Evolutionary conservation across 1,140 invertebrate species (phyloP), one percentile per base, ranked within the genome.

Genomic region (Bombus vancouverensis): DNA sequence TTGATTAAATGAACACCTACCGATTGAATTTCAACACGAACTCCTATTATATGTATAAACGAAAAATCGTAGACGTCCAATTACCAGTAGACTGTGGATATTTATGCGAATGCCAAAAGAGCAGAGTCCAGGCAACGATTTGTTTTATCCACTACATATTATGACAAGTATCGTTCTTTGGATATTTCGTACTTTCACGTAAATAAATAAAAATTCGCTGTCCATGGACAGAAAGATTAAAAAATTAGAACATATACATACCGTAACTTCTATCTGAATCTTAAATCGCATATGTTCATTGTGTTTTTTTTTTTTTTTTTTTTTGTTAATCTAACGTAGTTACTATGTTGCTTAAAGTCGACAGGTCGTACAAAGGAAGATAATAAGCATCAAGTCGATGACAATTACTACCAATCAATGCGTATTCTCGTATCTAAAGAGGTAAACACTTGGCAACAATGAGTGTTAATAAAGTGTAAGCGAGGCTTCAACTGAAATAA

Each of bases 371-470:
- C 34, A 37, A 47, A 70, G 25, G 3, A 34, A 28, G 5, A 79
- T 39, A 62, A 72, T 28, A 70, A 59, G 65, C 42, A 22, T n/a
- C 68, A 13, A 65, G 59, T 1, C 39, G 22, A 65, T n/a, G 57
- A 72, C 53, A 80, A 85, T 79, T 78, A 72, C 10, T 53, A 72
- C 18, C 76, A 80, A 80, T 85, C 83, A 72, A 85, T 80, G 83
- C 68, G 53, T 73, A 13, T 62, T 53, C 68, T 25, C 25, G 25
- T 39, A 44, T 73, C 44, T 59, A 72, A 42, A 62, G 39, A 80
- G 68, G 42, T 73, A 85, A 85, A 85, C 68, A 85, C 57, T 47
- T 5, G 68, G 2, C 83, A 47, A 65, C 83, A 85, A 85, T 80
- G 57, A 85, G 32, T 71, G 77, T 71, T 72, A 80, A 85, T 73